Evolutionary conservation across 2,888 invertebrate species (phyloP), one percentile per base, ranked within the genome.

Genomic region (Nomada goodeniana): DNA sequence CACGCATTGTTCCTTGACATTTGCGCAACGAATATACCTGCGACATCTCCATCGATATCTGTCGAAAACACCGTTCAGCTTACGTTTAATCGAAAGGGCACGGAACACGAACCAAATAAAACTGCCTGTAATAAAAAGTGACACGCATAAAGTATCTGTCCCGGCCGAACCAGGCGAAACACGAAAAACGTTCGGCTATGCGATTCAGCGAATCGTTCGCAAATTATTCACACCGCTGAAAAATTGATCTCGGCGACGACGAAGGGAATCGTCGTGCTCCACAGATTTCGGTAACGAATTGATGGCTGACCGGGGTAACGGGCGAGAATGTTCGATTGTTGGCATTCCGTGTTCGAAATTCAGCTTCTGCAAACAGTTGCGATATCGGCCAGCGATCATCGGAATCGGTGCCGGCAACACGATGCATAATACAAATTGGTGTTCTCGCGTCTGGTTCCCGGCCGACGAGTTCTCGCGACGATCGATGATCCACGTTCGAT

Each of bases 351-450:
- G 55, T 29, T 61, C 10, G 55, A 63, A 67, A 80, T 80, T 78
- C 50, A 26, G 71, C 71, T 57, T 67, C 55, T 44, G 64, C 63
- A 79, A 78, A 80, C 59, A 80, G 61, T n/a, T 23, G 26, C 59
- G 42, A 63, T 68, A 50, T 72, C 71, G 69, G 57, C 50, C 20
- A 53, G 55, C 63, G 50, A 42, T 20, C 9, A 23, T 5, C 15
- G 42, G 44, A 42, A 20, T 11, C 69, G 65, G n/a, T 71, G 57
- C 70, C 80, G 60, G 68, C 26, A 60, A 71, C 75, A 79, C 29
- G 73, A 63, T 77, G 65, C 82, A 75, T 78, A 80, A 76, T 76
- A 76, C 76, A 82, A 74, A 82, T 84, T 80, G 74, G 69, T 74
- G 72, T 82, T 82, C 72, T 73, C 81, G 70, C 73, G 67, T 82